A percentile compares a stretch with the other conserved stretches of the same genome.
Conservation (phyloP, 2,113 vertebrate species). For the Cebidichthys violaceus region DNA sequence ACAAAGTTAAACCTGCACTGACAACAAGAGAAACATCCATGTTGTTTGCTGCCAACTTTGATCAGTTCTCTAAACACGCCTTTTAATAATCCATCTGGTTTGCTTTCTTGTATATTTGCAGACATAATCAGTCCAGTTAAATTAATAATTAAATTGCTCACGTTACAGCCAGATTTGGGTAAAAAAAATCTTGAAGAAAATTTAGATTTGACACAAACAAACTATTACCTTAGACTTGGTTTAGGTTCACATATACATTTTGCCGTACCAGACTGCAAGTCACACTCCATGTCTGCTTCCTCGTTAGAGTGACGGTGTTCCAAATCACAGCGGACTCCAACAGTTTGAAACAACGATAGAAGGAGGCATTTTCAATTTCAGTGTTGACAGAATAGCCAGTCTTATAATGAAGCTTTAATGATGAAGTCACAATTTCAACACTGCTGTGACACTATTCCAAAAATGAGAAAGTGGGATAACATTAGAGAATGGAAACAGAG, state of each 20-base stretch:
- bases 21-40: not conserved
- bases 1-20: not conserved
- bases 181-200: not conserved
- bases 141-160: not conserved
- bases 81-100: not conserved
- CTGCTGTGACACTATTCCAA: slow-evolving; percentile 14
- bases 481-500: not conserved
- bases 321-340: slow-evolving; percentile 3
- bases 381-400: not conserved
- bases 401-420: slow-evolving; percentile 22
- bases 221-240: not conserved
- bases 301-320: slow-evolving; percentile 6
- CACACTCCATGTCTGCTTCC: not conserved
- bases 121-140: not conserved
- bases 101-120: not conserved
- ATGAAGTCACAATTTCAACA: slow-evolving; percentile 7
- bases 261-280: not conserved
- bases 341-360: not conserved
- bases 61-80: not conserved
- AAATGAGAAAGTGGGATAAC: slow-evolving; percentile 4
- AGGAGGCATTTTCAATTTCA: not conserved
- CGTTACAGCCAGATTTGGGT: not conserved
- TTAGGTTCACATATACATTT: not conserved
- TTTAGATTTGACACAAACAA: not conserved
- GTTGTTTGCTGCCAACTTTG: not conserved